These are phyloP conservation scores for Epizoanthus scotinus DNA, from an alignment of 92 coral and sea anemone species.

Conservation along the genomic window DNA sequence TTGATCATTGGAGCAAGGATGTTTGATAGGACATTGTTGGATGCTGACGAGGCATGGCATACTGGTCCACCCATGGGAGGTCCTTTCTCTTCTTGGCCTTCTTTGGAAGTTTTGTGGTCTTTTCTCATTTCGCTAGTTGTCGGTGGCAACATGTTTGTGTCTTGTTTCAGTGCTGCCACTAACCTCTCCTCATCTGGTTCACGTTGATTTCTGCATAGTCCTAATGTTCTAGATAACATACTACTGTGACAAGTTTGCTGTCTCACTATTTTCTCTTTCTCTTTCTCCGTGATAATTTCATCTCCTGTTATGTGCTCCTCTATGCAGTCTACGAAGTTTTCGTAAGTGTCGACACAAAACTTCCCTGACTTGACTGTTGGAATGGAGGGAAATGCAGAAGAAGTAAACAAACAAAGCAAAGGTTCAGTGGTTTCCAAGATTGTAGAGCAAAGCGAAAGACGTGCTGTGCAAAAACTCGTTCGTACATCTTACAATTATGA, in stretches of 20 bases:
- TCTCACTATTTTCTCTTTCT: neutral
- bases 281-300: neutral
- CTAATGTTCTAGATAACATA: neutral
- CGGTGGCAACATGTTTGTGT: slow-evolving; percentile 1
- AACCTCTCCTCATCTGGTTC: neutral
- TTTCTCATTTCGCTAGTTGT: neutral
- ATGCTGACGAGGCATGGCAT: neutral
- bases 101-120: neutral
- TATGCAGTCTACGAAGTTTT: neutral
- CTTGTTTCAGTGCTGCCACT: neutral
- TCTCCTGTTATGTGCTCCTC: neutral
- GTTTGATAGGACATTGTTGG: neutral
- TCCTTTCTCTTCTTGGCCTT: slow-evolving; percentile 1
- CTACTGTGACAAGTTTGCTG: neutral
- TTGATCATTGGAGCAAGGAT: slow-evolving; percentile 1
- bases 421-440: too few species aligned
- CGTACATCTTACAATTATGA: too few species aligned
- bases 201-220: neutral
- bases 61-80: too few species aligned
- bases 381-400: too few species aligned
- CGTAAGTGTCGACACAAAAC: neutral
- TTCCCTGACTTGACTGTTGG: slow-evolving; percentile 15
- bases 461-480: too few species aligned
- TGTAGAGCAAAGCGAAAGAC: too few species aligned
- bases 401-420: too few species aligned